Percentiles rank a stretch among this genome's conserved stretches.
Conservation (phyloP, 2,888 invertebrate species). For the Deilephila porcellus region DNA sequence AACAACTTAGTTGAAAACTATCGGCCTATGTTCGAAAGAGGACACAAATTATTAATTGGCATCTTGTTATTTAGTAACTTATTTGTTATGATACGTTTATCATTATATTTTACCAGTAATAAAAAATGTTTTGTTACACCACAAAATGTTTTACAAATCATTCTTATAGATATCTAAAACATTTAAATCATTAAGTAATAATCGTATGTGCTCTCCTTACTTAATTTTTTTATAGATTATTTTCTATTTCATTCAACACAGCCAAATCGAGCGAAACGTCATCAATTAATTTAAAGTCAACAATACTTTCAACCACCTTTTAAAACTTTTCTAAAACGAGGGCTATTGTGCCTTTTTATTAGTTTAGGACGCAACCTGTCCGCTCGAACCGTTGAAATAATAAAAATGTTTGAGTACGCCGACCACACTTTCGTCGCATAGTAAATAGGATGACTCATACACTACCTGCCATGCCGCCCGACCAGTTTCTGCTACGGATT, state of each 20-base stretch:
- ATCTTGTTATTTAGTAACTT: too few species aligned
- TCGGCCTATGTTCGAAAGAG: neutral
- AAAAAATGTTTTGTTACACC: too few species aligned
- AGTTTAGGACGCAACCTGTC: constrained; percentile 18
- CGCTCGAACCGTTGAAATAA: constrained; percentile 32
- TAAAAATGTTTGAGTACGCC: constrained; percentile 37
- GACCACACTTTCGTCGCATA: constrained; percentile 56
- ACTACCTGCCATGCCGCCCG: constrained; percentile 33
- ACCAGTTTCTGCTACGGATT: constrained; percentile 18
- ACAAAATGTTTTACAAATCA: too few species aligned
- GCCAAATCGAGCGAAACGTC: too few species aligned
- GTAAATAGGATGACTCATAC: constrained; percentile 58
- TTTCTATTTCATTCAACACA: too few species aligned
- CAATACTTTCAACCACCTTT: neutral
- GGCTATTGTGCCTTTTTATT: constrained; percentile 11
- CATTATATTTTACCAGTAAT: too few species aligned
- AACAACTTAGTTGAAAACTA: neutral
- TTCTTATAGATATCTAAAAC: too few species aligned
- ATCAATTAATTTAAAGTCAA: too few species aligned
- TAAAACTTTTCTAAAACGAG: constrained; percentile 26
- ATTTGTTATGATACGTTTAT: too few species aligned
- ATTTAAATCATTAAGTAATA: too few species aligned
- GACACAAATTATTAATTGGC: neutral
- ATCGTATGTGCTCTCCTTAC: too few species aligned
- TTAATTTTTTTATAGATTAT: too few species aligned